Percentiles rank a stretch among this genome's conserved stretches.
These are phyloP conservation scores for Sternarchorhynchus goeldii DNA, from an alignment of 2,797 vertebrate genomes.

Conservation along the genomic window DNA sequence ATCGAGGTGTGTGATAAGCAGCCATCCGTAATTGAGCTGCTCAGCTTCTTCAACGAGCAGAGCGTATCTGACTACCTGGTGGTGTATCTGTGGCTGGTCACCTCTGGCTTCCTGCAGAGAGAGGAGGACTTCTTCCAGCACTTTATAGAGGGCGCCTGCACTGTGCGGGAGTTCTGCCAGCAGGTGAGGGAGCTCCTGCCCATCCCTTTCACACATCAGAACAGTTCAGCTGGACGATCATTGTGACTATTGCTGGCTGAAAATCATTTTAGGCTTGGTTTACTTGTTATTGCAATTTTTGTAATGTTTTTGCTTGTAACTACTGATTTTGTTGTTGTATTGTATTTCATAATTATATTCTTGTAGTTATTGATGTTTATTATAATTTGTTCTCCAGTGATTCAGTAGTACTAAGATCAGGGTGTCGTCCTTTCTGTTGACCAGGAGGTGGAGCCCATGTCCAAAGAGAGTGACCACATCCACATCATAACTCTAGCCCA, in stretches of 20 bases:
- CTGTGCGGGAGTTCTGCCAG: constrained; percentile 94
- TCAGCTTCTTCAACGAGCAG: constrained; percentile 91
- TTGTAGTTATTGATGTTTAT: background rate
- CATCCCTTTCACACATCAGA: background rate
- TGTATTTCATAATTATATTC: background rate
- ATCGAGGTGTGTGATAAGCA: constrained; percentile 91
- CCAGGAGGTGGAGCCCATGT: constrained; percentile 96
- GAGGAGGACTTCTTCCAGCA: constrained; percentile 86
- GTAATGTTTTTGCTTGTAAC: background rate
- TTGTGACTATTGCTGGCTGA: no score
- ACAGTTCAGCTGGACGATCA: no score
- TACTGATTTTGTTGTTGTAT: background rate
- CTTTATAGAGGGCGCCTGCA: constrained; percentile 93
- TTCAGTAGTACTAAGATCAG: constrained; percentile 24
- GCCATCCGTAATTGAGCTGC: constrained; percentile 81
- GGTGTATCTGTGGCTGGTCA: constrained; percentile 92
- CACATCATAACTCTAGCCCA: constrained; percentile 96
- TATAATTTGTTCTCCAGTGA: constrained; percentile 14
- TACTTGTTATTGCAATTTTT: background rate
- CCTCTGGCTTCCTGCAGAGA: constrained; percentile 91
- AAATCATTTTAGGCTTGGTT: no score
- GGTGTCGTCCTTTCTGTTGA: constrained; percentile 34
- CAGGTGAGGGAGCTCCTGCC: constrained; percentile 75
- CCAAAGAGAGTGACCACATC: constrained; percentile 96
- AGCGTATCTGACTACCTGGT: constrained; percentile 92